Evolutionary conservation across 2,797 vertebrate genomes (phyloP), one percentile per base, ranked within the genome.

Genomic region (Gymnoscopelus braueri): DNA sequence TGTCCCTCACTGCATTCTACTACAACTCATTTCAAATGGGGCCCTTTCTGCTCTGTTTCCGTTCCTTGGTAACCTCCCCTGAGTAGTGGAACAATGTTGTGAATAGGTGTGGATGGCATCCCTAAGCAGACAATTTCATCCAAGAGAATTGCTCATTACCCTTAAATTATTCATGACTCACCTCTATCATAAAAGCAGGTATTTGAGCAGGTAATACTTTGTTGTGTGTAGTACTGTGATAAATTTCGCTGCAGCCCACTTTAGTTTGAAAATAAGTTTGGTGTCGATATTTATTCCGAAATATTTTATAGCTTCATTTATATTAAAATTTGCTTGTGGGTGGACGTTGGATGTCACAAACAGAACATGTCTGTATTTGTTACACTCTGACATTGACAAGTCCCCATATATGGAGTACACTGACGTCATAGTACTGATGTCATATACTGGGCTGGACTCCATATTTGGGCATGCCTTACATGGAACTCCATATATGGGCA

Each of bases 41-140:
- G 9, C 73, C 75, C 71, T 56, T 71, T 54, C 66, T 60, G 68
- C 78, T 77, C 72, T 44, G 35, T 73, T 60, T 44, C 57, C 65
- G 73, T 63, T 62, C 74, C 72, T 77, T 56, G 70, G 69, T 82
- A 81, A 76, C 79, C 71, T 84, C 85, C 66, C 29, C 59, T 67
- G 84, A 77, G 84, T 71, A 81, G 64, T 79, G 71, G 78, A 84
- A 87, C 84, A 87, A 82, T 85, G 84, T 79, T 71, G 80, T 84
- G 79, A 84, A 89, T 88, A 86, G 83, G 84, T 87, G 87, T 77
- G 82, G 75, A 80, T 80, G 77, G 85, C 83, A 87, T 86, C 63
- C 71, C 75, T 66, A 72, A 85, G 74, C 62, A 69, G 50, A 50
- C 59, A 54, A 52, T 79, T 72, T 72, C 73, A 71, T 78, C 78